Percentiles rank a stretch among this genome's conserved stretches.
Conservation (phyloP, 92 coral and sea anemone species). For the Palythoa grandiflora region DNA sequence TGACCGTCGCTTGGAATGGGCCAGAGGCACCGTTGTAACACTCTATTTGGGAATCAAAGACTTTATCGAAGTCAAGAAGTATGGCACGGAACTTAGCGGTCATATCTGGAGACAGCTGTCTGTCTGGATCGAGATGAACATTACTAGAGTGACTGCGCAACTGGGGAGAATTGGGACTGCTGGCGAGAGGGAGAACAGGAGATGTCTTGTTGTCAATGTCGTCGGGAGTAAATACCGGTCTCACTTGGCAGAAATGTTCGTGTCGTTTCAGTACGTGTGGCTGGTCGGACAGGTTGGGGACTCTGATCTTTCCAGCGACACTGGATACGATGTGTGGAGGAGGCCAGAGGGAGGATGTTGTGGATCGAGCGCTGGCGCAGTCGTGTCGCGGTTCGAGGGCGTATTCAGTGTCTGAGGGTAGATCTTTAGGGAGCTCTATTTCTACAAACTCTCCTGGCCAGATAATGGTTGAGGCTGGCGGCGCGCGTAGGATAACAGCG, state of each 20-base stretch:
- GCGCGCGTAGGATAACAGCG: not conserved
- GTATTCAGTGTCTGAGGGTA: slow-evolving; percentile 21
- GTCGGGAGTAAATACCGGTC: slow-evolving; percentile 23
- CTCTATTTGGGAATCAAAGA: too few species aligned
- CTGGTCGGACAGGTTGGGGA: slow-evolving; percentile 36
- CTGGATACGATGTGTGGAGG: slow-evolving; percentile 18
- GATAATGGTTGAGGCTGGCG: slow-evolving; percentile 28
- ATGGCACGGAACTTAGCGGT: too few species aligned
- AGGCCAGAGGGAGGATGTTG: slow-evolving; percentile 29
- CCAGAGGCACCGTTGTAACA: too few species aligned
- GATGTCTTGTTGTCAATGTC: not conserved
- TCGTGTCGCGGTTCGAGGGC: slow-evolving; percentile 25
- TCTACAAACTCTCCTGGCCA: slow-evolving; percentile 35
- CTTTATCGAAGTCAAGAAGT: too few species aligned
- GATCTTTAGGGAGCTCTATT: not conserved
- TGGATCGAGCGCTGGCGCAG: slow-evolving; percentile 13
- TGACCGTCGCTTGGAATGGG: too few species aligned
- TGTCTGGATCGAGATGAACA: slow-evolving; percentile 1
- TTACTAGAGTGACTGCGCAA: not conserved
- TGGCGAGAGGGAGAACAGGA: not conserved
- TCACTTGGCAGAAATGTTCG: slow-evolving; percentile 39
- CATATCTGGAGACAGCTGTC: not conserved
- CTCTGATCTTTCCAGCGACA: slow-evolving; percentile 32
- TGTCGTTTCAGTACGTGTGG: slow-evolving; percentile 13
- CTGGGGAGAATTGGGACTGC: not conserved